Evolutionary conservation across 2,888 invertebrate genomes (phyloP).

Genomic region (Cheilosia pagana): DNA sequence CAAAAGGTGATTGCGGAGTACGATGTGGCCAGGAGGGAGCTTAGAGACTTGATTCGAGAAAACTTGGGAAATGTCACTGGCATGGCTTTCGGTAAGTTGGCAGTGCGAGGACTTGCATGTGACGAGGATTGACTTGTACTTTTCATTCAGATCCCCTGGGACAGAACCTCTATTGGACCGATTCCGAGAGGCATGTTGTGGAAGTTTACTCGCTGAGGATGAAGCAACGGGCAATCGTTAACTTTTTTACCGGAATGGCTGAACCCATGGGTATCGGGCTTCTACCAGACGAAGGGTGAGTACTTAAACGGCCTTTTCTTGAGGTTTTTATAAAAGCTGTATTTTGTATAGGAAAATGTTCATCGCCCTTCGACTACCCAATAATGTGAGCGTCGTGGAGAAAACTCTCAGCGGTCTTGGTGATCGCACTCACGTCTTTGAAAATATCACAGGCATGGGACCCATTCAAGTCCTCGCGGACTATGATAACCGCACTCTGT

Average conservation of each 20-base stretch:
- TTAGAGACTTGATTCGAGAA: conserved; percentile 80
- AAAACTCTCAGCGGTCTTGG: conserved; percentile 88
- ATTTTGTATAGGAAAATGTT: conserved; percentile 85
- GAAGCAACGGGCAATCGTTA: conserved; percentile 85
- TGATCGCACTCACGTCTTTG: conserved; percentile 80
- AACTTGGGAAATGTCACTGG: conserved; percentile 85
- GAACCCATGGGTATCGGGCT: conserved; percentile 89
- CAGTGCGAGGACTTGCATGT: background rate
- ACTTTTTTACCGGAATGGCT: conserved; percentile 86
- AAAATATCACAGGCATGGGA: conserved; percentile 81
- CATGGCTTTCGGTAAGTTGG: conserved; percentile 85
- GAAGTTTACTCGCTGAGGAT: conserved; percentile 88
- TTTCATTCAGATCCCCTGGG: conserved; percentile 86
- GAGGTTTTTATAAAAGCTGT: background rate
- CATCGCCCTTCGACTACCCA: conserved; percentile 85
- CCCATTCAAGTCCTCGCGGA: conserved; percentile 82
- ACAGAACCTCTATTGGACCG: conserved; percentile 90
- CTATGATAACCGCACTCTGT: conserved; percentile 85
- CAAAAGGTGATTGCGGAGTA: conserved; percentile 84
- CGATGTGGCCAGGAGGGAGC: conserved; percentile 78
- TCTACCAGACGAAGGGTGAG: conserved; percentile 82
- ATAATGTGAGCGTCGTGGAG: conserved; percentile 87
- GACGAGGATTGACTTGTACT: background rate
- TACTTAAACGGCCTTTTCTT: background rate
- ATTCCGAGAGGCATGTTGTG: conserved; percentile 86